Conservation (phyloP, 2,113 vertebrate genomes). For the Athene noctua region DNA sequence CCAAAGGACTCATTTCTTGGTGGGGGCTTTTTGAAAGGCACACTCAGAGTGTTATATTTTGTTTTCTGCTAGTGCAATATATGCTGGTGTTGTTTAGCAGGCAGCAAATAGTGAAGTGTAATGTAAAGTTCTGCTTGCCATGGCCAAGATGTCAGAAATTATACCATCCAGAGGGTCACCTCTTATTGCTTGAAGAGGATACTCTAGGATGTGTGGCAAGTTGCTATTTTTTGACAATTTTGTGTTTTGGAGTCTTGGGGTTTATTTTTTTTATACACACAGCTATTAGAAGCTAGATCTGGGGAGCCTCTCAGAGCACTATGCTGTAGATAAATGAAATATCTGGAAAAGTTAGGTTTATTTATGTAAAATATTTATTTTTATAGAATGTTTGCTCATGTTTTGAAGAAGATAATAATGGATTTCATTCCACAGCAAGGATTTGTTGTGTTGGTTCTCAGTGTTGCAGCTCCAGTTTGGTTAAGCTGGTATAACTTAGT, state of each 20-base stretch:
- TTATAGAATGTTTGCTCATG: not conserved
- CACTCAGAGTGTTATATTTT: not conserved
- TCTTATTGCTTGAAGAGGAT: not conserved
- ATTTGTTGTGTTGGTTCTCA: not conserved
- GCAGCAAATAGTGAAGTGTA: not conserved
- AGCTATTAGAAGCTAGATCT: not conserved
- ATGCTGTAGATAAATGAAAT: not conserved
- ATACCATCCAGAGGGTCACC: not conserved
- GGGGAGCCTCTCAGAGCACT: not conserved
- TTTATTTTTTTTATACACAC: not conserved
- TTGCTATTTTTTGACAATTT: not conserved
- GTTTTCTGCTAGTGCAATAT: not conserved
- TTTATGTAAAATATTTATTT: not conserved
- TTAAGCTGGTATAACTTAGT: not conserved
- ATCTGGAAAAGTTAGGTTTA: not conserved
- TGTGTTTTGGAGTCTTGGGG: not conserved
- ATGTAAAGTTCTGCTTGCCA: not conserved
- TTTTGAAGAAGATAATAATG: not conserved
- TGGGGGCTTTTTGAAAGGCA: not conserved
- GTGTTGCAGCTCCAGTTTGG: not conserved
- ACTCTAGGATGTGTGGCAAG: not conserved
- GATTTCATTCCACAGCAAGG: not conserved
- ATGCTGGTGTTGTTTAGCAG: not conserved
- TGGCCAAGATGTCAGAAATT: not conserved
- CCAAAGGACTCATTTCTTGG: not conserved